Evolutionary conservation across 2,888 invertebrate species (phyloP), one percentile per base, ranked within the genome.

Genomic region (Tuta absoluta): DNA sequence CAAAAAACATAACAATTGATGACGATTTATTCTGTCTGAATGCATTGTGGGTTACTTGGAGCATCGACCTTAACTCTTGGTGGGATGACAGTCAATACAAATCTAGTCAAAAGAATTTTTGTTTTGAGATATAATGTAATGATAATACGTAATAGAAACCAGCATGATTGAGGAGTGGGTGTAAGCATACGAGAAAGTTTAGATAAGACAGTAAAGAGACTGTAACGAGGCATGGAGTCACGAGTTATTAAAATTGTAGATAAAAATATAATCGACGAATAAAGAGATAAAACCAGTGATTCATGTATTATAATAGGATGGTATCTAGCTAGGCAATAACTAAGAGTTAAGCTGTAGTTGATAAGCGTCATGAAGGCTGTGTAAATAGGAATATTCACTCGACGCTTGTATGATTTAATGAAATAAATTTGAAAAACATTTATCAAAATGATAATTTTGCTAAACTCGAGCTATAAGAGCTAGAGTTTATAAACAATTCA

Each of bases 71-170:
- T 53, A 23, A 24, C 23, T 11, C 14, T 12, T 11, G 23, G 23
- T 53, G 51, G 51, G 51, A 24, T 23, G 51, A 4, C 11, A 53
- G 51, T 53, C 51, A 53, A 53, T 53, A 53, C 23, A 23, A 23
- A 23, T 53, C n/a, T 17, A 17, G 45, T 45, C 10, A 51, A 51
- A 51, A 56, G 7, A 56, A 56, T 56, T 24, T 75, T 33, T 33
- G 56, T 56, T 51, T 51, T 28, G 24, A 56, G 56, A 56, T 56
- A 33, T 56, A 56, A 72, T 73, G 76, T 76, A 77, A 80, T 79
- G 79, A 77, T 75, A 70, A 63, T 64, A 68, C 67, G 28, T 56
- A 56, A 28, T 61, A 41, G 63, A 62, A 65, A 63, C 58, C 61
- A 49, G 63, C 45, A 56, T 59, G 61, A 57, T 53, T 37, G 37